Conservation (phyloP, 2,888 invertebrate genomes). For the Mesodorylaimus sp. region DNA sequence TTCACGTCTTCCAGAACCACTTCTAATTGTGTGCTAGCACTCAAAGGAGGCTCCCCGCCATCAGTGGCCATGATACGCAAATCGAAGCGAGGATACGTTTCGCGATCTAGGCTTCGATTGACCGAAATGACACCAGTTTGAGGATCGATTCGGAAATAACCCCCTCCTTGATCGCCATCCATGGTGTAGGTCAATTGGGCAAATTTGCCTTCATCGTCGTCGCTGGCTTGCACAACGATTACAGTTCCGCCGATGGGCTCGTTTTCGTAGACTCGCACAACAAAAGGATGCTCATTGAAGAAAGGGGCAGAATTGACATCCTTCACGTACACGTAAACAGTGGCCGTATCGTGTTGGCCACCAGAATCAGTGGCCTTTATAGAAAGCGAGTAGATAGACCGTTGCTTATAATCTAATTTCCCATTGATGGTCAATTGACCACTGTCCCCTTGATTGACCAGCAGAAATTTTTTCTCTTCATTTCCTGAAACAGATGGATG, state of each 20-base stretch:
- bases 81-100: conserved; percentile 55
- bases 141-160: conserved; percentile 63
- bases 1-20: conserved; percentile 68
- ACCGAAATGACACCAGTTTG: conserved; percentile 83
- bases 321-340: conserved; percentile 64
- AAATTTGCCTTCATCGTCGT: conserved; percentile 83
- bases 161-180: conserved; percentile 26
- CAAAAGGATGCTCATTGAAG: conserved; percentile 21
- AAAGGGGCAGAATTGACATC: conserved; percentile 24
- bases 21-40: conserved; percentile 85
- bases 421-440: conserved; percentile 8
- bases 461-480: conserved; percentile 1
- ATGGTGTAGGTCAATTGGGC: conserved; percentile 44
- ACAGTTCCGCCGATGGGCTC: conserved; percentile 58
- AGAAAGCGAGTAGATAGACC: conserved; percentile 37
- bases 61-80: conserved; percentile 79
- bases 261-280: conserved; percentile 52
- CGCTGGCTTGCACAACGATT: conserved; percentile 70
- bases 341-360: conserved; percentile 64
- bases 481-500: conserved; percentile 6
- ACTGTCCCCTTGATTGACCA: conserved; percentile 1
- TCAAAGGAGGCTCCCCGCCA: conserved; percentile 69
- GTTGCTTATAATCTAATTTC: conserved; percentile 6
- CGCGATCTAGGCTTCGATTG: conserved; percentile 62
- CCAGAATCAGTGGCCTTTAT: conserved; percentile 70